Base-by-base conservation (phyloP, 2,888 invertebrate species). In the Troides aeacus region DNA sequence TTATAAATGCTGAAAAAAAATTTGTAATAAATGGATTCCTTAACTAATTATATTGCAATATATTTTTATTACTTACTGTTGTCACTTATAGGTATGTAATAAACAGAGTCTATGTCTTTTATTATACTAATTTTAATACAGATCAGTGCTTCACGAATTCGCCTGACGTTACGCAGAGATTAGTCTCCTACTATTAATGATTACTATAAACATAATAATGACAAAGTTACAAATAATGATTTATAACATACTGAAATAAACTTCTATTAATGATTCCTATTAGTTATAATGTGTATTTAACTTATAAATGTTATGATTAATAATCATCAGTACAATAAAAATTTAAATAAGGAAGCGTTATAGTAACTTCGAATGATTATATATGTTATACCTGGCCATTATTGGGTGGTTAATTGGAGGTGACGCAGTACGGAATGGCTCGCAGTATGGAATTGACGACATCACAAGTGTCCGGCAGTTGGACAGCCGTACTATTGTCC, bases 391-490 rank as follows among this genome's bases (percentile, higher is more conserved):
- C 23, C 24, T 23, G 24, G 24, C 61, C n/a, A 7, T 21, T 30
- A 30, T 30, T 42, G 42, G 56, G 42, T 50, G 68, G 18, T 5
- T 78, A 86, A 72, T 78, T 84, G 75, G 83, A 82, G 75, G 88
- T 86, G 74, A 86, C 84, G 79, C 91, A 91, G 83, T 89, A 90
- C 12, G 89, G 90, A 72, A 90, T 89, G 75, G 81, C 87, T 79
- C 87, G 88, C 74, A 91, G 83, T 77, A 91, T 87, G 23, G 86
- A 83, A 80, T 84, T 86, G 76, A 90, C 85, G 75, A 90, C 81
- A 79, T 85, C 83, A 78, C 89, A 87, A 68, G 82, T 75, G 72
- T 78, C 84, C 75, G 83, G 78, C 81, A 83, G 80, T 75, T 81
- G 87, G 81, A 83, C 80, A 73, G 81, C 78, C 80, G 81, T 80